These are phyloP conservation scores for Microplitis deprimator DNA, from an alignment of 2,888 invertebrate genomes.

Conservation along the genomic window DNA sequence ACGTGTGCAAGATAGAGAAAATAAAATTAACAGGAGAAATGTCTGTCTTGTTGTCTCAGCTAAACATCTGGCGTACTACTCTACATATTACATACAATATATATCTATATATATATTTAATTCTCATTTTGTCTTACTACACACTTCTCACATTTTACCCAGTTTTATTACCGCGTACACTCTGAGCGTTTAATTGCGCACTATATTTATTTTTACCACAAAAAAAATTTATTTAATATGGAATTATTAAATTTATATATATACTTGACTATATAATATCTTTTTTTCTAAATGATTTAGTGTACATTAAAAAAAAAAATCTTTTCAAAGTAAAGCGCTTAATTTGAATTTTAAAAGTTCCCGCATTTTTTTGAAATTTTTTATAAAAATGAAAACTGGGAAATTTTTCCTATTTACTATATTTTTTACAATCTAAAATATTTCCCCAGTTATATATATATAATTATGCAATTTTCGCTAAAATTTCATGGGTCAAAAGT, in stretches of 20 bases:
- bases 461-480: no score
- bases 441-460: no score
- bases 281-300: neutral
- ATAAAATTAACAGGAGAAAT: slow-evolving; percentile 1
- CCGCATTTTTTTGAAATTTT: no score
- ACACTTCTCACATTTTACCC: slow-evolving; percentile 27
- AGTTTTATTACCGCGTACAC: slow-evolving; percentile 14
- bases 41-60: slow-evolving; percentile 16
- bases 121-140: neutral
- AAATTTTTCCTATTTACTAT: no score
- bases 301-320: no score
- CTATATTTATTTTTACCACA: neutral
- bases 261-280: neutral
- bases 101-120: neutral
- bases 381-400: no score
- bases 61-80: slow-evolving; percentile 11
- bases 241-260: neutral
- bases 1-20: slow-evolving; percentile 8
- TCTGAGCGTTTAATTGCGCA: slow-evolving; percentile 14
- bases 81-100: neutral
- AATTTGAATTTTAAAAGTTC: no score
- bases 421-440: no score
- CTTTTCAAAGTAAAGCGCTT: no score
- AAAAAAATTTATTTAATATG: neutral
- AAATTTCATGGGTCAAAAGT: no score